Conservation (phyloP, 2,888 invertebrate genomes). For the Toxonevra muliebris region DNA sequence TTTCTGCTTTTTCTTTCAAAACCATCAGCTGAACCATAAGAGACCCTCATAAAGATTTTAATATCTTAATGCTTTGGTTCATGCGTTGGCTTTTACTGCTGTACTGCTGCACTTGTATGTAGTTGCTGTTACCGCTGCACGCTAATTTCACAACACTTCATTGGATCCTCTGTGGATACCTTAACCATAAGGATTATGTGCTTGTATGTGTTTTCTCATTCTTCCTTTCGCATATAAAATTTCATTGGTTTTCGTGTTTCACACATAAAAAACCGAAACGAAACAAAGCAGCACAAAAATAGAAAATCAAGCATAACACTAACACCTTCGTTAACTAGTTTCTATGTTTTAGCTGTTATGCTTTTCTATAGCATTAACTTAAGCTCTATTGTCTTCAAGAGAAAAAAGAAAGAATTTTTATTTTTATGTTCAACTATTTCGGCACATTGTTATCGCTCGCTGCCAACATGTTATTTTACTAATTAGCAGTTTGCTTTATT, state of each 20-base stretch:
- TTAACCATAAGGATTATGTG: neutral
- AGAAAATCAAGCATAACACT: neutral
- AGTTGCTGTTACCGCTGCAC: constrained; percentile 22
- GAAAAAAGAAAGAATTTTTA: neutral
- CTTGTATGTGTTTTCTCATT: neutral
- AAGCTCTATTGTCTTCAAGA: neutral
- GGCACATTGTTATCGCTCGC: constrained; percentile 9
- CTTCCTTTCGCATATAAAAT: constrained; percentile 19
- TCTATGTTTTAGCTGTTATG: neutral
- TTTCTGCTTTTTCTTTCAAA: neutral
- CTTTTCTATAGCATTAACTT: neutral
- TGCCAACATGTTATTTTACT: constrained; percentile 22
- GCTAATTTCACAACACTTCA: constrained; percentile 33
- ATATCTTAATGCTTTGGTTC: neutral
- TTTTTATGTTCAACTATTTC: constrained; percentile 4
- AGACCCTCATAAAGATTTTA: constrained; percentile 5
- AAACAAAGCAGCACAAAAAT: neutral
- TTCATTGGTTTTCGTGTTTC: constrained; percentile 27
- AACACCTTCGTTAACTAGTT: neutral
- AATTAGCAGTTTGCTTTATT: constrained; percentile 20
- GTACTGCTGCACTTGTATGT: neutral
- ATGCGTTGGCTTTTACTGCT: constrained; percentile 1
- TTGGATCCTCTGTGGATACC: constrained; percentile 4
- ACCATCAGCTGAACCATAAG: neutral
- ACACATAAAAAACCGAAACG: neutral